Conservation (phyloP, 2,888 invertebrate genomes). For the Stictocephala bisonia region DNA sequence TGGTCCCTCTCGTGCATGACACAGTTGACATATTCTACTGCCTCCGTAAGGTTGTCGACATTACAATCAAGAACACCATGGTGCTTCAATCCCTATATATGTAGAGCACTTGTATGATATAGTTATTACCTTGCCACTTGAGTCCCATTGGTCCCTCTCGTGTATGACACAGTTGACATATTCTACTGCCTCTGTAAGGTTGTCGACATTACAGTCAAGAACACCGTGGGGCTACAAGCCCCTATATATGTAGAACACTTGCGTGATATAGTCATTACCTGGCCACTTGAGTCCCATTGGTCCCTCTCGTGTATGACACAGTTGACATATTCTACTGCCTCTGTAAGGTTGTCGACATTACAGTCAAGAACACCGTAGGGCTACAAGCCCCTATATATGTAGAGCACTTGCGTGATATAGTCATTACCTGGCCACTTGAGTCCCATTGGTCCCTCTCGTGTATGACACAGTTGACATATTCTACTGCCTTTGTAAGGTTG, state of each 20-base stretch:
- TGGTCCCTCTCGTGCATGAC: slow-evolving; percentile 18
- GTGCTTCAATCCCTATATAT: too few relatives aligned
- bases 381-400: too few relatives aligned
- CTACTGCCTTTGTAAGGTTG: too few relatives aligned
- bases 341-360: background rate
- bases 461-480: too few relatives aligned
- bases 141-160: background rate
- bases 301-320: slow-evolving; percentile 17
- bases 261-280: background rate
- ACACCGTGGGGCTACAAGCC: slow-evolving; percentile 5
- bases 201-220: background rate
- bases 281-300: background rate
- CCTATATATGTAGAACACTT: too few relatives aligned
- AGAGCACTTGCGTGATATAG: too few relatives aligned
- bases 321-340: slow-evolving; percentile 2
- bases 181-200: background rate
- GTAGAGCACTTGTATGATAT: too few relatives aligned
- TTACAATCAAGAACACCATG: background rate
- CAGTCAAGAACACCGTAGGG: too few relatives aligned
- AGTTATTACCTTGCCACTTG: slow-evolving; percentile 12
- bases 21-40: slow-evolving; percentile 11
- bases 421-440: too few relatives aligned
- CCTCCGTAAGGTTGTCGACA: background rate
- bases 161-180: slow-evolving; percentile 24
- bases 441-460: too few relatives aligned